Percentiles rank a stretch among this genome's conserved stretches.
Conservation (phyloP, 2,113 vertebrate genomes). For the Cyanoramphus novaezelandiae region DNA sequence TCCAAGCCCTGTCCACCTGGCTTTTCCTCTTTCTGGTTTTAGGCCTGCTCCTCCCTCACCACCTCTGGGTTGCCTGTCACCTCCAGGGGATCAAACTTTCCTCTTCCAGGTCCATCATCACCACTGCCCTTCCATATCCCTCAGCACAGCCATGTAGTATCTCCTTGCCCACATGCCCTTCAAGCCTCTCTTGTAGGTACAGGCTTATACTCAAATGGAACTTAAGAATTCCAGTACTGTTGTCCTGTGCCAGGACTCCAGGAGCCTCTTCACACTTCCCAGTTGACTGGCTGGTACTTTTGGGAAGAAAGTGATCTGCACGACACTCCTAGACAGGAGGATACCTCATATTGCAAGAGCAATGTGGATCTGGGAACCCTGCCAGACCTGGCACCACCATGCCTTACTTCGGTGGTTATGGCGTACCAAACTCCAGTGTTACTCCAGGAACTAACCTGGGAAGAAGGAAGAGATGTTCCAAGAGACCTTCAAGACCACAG, state of each 20-base stretch:
- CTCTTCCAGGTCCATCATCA: background rate
- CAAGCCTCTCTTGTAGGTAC: background rate
- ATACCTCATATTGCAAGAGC: background rate
- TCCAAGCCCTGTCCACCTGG: background rate
- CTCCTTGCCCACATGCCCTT: background rate
- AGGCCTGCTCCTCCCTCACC: background rate
- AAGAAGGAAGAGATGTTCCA: background rate
- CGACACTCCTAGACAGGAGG: background rate
- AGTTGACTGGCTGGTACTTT: background rate
- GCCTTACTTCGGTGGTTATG: background rate
- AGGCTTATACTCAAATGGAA: background rate
- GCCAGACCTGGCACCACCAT: background rate
- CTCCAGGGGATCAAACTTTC: background rate
- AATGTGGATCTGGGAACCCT: background rate
- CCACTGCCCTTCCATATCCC: accelerated
- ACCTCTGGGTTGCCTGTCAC: background rate
- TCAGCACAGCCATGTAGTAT: background rate
- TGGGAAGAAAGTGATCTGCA: background rate
- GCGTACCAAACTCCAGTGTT: accelerated
- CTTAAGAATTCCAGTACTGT: background rate
- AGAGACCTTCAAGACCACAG: background rate
- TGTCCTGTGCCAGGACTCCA: background rate
- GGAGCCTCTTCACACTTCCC: background rate
- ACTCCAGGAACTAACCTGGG: background rate
- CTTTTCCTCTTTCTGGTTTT: background rate